Percentiles rank a stretch among this genome's conserved stretches.
Conservation (phyloP, 2,113 vertebrate species). For the Calyptomena viridis region DNA sequence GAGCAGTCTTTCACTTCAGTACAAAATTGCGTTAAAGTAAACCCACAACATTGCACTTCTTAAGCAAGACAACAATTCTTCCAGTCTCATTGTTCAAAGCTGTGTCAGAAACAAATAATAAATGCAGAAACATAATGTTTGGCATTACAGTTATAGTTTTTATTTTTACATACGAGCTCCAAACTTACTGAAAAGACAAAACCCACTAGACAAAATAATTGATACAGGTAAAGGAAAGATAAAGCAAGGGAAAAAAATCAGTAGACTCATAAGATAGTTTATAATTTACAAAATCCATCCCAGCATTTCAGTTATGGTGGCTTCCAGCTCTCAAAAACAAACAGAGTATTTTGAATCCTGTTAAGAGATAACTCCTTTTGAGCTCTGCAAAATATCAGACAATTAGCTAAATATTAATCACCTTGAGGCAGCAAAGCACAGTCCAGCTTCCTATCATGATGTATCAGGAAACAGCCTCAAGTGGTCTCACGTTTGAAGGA, state of each 20-base stretch:
- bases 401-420: neutral
- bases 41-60: neutral
- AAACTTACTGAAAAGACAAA: neutral
- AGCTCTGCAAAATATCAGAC: neutral
- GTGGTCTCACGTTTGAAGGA: neutral
- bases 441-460: neutral
- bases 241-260: neutral
- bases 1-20: neutral
- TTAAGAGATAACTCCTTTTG: neutral
- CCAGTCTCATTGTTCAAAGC: neutral
- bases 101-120: neutral
- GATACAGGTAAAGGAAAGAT: neutral
- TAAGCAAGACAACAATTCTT: neutral
- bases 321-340: neutral
- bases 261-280: neutral
- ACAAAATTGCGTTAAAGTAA: neutral
- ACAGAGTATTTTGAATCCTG: neutral
- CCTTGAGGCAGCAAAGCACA: neutral
- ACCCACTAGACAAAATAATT: neutral
- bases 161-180: neutral
- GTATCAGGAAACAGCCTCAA: neutral
- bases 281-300: neutral
- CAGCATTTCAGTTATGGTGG: neutral
- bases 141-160: neutral
- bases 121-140: neutral